Conservation (phyloP, 2,113 vertebrate genomes). For the Chlorodrepanis virens region DNA sequence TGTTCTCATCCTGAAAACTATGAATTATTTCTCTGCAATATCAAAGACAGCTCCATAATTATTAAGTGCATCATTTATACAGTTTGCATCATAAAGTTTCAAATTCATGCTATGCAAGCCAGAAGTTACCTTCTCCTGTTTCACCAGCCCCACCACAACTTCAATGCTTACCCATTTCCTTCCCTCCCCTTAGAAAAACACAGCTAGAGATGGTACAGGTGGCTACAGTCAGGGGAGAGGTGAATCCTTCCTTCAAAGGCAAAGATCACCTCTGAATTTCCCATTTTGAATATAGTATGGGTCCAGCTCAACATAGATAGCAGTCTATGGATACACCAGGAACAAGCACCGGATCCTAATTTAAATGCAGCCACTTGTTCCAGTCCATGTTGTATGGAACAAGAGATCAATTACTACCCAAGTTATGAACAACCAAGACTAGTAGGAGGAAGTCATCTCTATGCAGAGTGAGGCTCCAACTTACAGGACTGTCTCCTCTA, state of each 20-base stretch:
- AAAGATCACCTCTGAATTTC: not conserved
- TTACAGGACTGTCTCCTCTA: not conserved
- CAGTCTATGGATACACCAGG: not conserved
- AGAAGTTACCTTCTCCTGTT: not conserved
- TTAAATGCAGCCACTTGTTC: not conserved
- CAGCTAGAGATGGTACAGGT: not conserved
- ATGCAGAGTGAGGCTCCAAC: not conserved
- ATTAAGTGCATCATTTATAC: not conserved
- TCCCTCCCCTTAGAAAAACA: not conserved
- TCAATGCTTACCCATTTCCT: not conserved
- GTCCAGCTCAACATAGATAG: not conserved
- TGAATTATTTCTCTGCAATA: not conserved
- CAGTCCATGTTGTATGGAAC: accelerated
- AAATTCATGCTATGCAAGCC: not conserved
- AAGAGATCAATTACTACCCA: not conserved
- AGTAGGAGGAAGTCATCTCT: not conserved
- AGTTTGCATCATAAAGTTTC: not conserved
- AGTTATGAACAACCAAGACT: not conserved
- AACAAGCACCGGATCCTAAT: not conserved
- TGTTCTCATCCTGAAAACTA: not conserved
- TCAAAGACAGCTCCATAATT: not conserved
- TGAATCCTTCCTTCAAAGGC: not conserved
- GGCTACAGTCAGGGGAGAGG: not conserved
- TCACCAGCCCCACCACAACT: not conserved
- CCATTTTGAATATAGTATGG: not conserved